Evolutionary conservation across 1,140 invertebrate species (phyloP), one percentile per base, ranked within the genome.

Genomic region (Drosophila nikananu): DNA sequence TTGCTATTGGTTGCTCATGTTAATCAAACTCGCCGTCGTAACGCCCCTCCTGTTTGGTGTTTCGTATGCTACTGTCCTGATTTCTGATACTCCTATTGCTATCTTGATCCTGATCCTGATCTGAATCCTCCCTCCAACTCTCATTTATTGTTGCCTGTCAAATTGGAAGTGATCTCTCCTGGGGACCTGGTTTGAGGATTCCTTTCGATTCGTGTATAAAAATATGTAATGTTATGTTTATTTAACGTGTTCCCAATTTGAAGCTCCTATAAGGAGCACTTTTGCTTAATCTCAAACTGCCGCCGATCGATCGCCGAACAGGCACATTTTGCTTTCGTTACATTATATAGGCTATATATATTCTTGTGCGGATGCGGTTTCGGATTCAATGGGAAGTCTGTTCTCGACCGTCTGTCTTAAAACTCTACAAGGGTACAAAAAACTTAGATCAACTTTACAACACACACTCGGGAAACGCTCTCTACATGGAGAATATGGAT

Each of bases 261-360:
- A 80, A 78, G 83, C 83, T 86, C 83, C 83, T 86, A 86, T 86
- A 86, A 86, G 83, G 83, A 86, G 83, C 83, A 86, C 71, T 71
- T 48, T 48, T 72, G 57, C 70, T 70, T 72, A 70, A 48, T 55
- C 51, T 46, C 42, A 21, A 67, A 72, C 68, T 71, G 63, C 67
- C 67, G 63, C 67, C 67, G 74, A 77, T 59, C 58, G 71, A 23
- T 48, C 13, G 46, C 46, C 46, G 21, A 23, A 17, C 7, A 79
- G 55, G 39, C 74, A 77, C 63, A 66, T 42, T 21, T 51, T 66
- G 21, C 49, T 66, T 51, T 30, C 61, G 32, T 55, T 55, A 68
- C 61, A 27, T 51, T 51, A 39, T 23, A 30, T 60, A 66, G 41
- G 55, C 57, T 65, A 65, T 44, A 62, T 62, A 61, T 48, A 35